Evolutionary conservation across 1,140 invertebrate genomes (phyloP).

Genomic region (Heliconius eleuchia): DNA sequence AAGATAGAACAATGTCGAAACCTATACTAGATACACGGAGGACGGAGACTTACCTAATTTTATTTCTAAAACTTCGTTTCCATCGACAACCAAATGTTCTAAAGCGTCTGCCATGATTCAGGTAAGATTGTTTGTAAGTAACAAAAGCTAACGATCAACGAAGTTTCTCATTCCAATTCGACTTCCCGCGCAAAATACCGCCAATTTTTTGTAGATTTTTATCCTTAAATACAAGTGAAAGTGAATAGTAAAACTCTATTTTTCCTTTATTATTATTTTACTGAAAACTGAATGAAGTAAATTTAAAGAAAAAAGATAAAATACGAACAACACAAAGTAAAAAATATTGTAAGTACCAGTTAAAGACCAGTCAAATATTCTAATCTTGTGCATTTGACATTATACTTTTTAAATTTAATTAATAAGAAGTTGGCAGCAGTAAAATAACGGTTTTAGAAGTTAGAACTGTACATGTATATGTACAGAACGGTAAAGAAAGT

Average conservation of each 20-base stretch:
- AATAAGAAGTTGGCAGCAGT: background rate
- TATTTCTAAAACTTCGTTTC: conserved; percentile 89
- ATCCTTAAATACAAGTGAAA: background rate
- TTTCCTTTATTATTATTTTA: background rate
- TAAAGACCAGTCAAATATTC: background rate
- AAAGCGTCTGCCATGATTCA: conserved; percentile 78
- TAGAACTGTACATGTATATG: no score
- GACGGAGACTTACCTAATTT: conserved; percentile 85
- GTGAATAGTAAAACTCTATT: background rate
- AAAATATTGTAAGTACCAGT: background rate
- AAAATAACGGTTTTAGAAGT: background rate
- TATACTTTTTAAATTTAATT: background rate
- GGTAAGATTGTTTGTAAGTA: conserved; percentile 34
- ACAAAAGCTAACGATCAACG: conserved; percentile 28
- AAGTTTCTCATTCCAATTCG: conserved; percentile 43
- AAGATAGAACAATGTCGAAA: background rate
- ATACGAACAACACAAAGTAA: background rate
- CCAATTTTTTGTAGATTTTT: conserved; percentile 28
- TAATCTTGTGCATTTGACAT: background rate
- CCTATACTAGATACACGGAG: background rate
- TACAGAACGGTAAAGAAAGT: background rate
- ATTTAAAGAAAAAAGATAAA: background rate
- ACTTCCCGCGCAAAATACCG: conserved; percentile 69
- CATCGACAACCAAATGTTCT: conserved; percentile 84
- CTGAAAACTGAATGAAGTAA: background rate